Conservation (phyloP, 2,797 vertebrate genomes). For the Pristis pectinata region DNA sequence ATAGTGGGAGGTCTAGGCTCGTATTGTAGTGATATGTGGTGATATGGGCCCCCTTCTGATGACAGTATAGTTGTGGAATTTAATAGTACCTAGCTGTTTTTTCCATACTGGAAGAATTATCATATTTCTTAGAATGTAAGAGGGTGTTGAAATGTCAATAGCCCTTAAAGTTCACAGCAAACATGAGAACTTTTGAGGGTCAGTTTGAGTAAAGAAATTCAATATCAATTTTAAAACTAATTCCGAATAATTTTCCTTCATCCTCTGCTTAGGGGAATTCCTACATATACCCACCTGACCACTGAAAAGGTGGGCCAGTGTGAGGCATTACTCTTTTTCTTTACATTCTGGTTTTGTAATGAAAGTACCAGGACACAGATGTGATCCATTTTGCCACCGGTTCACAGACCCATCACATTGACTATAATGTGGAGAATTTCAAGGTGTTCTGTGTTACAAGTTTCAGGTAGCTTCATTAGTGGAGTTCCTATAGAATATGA, state of each 20-base stretch:
- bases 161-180: background rate
- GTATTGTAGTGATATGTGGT: background rate
- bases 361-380: background rate
- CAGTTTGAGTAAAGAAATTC: background rate
- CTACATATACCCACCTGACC: background rate
- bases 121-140: background rate
- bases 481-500: no score
- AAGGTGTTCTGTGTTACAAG: background rate
- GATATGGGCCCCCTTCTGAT: background rate
- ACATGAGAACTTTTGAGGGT: background rate
- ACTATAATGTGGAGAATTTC: background rate
- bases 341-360: background rate
- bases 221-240: background rate
- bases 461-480: background rate
- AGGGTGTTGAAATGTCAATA: background rate
- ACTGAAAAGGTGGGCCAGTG: background rate
- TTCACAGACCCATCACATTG: background rate
- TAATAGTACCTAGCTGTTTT: background rate
- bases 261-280: background rate
- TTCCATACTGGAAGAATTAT: background rate
- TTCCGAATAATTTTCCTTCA: background rate
- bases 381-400: background rate
- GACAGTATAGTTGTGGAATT: constrained; percentile 10
- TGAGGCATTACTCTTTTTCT: background rate
- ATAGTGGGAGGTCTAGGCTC: background rate